phyloP scores from a whole-genome alignment of 2,797 vertebrate species.

The Leptatherina wallacei region DNA sequence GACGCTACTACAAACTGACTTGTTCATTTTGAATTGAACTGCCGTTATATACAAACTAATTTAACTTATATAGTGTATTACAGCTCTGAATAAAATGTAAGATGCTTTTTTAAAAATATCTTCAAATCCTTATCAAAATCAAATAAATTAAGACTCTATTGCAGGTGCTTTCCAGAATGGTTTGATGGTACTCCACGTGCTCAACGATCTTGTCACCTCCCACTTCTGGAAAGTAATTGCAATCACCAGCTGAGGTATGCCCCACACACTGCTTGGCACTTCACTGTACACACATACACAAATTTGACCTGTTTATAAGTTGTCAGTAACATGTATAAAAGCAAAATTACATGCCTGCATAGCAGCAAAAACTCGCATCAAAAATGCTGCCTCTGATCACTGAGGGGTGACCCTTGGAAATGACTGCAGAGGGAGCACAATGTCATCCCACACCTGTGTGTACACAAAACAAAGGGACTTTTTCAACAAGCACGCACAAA shows the following conservation, averaged over 20 bases:
- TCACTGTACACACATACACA: constrained; percentile 63
- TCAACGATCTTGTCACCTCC: constrained; percentile 38
- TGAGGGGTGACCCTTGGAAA: constrained; percentile 38
- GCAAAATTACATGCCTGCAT: constrained; percentile 43
- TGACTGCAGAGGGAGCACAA: not conserved
- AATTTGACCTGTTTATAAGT: constrained; percentile 34
- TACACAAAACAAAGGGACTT: constrained; percentile 37
- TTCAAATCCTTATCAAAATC: constrained; percentile 72
- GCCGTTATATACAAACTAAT: constrained; percentile 77
- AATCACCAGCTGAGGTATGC: constrained; percentile 65
- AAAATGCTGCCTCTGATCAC: constrained; percentile 61
- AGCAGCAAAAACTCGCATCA: constrained; percentile 48
- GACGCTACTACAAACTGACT: constrained; percentile 70
- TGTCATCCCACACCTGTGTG: constrained; percentile 48
- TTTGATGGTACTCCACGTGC: constrained; percentile 43
- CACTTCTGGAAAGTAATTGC: constrained; percentile 58
- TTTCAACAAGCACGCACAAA: constrained; percentile 60
- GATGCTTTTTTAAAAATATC: constrained; percentile 58
- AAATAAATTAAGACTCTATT: constrained; percentile 76
- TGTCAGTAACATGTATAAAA: constrained; percentile 52
- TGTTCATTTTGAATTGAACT: constrained; percentile 66
- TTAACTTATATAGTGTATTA: constrained; percentile 68
- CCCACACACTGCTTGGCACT: constrained; percentile 73
- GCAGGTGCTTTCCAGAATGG: constrained; percentile 67
- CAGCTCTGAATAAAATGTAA: constrained; percentile 65